Percentiles rank a stretch among this genome's conserved stretches.
Evolutionary conservation across 2,797 vertebrate species (phyloP).

Genomic region (Cirrhinus molitorella): DNA sequence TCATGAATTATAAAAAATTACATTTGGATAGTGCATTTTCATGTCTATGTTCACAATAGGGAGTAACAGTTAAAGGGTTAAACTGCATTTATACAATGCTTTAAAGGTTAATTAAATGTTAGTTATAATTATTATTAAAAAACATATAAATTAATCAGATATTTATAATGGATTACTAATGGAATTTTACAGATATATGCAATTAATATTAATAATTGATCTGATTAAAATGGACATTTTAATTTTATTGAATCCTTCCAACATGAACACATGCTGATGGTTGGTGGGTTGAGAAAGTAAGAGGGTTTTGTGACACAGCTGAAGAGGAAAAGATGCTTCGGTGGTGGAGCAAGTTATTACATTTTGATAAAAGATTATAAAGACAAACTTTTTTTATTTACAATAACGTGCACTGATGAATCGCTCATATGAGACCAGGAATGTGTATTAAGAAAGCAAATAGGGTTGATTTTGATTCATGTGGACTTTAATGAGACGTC

Average conservation of each 20-base stretch:
- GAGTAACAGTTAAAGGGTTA: too few species aligned
- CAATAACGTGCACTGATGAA: background rate
- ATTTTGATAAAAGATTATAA: constrained; percentile 13
- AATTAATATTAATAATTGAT: background rate
- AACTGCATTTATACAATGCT: too few species aligned
- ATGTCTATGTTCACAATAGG: too few species aligned
- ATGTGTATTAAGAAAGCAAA: constrained; percentile 14
- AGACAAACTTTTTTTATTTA: constrained; percentile 3
- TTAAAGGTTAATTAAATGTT: too few species aligned
- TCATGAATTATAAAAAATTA: too few species aligned
- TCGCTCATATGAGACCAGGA: background rate
- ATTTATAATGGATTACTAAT: too few species aligned
- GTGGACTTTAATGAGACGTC: constrained; percentile 25
- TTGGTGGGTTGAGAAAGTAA: background rate
- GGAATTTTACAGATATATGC: background rate
- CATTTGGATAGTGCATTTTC: too few species aligned
- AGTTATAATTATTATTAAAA: too few species aligned
- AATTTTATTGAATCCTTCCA: background rate
- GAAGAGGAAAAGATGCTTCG: background rate
- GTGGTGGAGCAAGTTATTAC: background rate
- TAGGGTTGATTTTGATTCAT: background rate
- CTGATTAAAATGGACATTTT: background rate
- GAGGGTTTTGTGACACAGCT: background rate
- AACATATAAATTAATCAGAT: too few species aligned
- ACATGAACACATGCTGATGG: background rate